These are phyloP conservation scores for Eulemur macaco DNA, from an alignment of 2,113 vertebrate species.

Conservation along the genomic window DNA sequence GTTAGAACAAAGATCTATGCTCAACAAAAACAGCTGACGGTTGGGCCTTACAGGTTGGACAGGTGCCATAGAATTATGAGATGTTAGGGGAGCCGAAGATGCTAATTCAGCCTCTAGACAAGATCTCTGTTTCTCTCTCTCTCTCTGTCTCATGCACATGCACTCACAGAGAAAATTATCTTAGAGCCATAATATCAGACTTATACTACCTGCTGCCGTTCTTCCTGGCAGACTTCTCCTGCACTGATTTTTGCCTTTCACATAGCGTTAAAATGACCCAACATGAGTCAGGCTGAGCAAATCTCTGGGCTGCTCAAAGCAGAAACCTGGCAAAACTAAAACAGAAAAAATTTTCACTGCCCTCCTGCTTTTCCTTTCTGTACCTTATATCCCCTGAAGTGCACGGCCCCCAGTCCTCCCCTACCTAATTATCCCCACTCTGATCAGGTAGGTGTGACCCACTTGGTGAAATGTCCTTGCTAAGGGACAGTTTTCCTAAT, in stretches of 20 bases:
- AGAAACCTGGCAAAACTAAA: neutral
- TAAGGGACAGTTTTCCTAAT: neutral
- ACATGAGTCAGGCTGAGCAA: neutral
- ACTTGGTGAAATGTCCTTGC: neutral
- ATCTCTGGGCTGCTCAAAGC: neutral
- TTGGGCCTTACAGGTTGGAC: neutral
- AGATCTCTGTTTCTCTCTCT: neutral
- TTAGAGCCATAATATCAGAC: neutral
- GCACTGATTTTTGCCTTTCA: neutral
- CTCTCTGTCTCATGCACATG: neutral
- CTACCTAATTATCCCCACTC: neutral
- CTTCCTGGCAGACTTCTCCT: neutral
- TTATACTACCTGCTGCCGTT: too few species aligned
- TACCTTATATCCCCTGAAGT: neutral
- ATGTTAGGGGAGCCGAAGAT: neutral
- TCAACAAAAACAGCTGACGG: neutral
- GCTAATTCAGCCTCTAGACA: neutral
- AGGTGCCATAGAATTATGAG: neutral
- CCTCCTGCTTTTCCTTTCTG: neutral
- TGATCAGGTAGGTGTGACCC: neutral
- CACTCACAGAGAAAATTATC: neutral
- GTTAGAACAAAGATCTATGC: neutral
- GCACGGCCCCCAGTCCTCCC: rapidly evolving
- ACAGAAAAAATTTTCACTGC: neutral
- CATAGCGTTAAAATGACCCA: neutral